Percentiles rank a stretch among this genome's conserved stretches.
These are phyloP conservation scores for Anomalospiza imberbis DNA, from an alignment of 2,797 vertebrate species.

Conservation along the genomic window DNA sequence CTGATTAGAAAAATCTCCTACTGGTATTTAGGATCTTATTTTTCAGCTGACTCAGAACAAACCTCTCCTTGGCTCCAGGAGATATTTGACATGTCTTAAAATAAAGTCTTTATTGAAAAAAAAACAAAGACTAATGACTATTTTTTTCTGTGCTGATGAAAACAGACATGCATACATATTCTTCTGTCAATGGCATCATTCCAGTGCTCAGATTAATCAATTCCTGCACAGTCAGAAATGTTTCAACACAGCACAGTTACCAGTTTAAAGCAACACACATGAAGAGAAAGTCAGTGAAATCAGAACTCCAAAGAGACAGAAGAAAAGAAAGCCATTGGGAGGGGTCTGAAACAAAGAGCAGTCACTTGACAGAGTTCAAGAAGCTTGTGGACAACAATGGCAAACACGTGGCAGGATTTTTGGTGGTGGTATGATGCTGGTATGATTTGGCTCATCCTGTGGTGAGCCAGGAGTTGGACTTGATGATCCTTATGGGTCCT, in stretches of 20 bases:
- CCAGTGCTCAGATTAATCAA: neutral
- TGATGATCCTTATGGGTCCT: neutral
- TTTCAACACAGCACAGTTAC: neutral
- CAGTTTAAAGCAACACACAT: neutral
- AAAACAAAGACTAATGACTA: neutral
- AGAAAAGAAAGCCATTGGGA: neutral
- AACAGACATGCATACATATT: neutral
- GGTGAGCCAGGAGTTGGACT: neutral
- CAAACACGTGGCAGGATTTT: neutral
- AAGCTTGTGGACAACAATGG: accelerated
- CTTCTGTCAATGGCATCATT: neutral
- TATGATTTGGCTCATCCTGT: too few species aligned
- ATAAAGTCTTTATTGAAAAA: neutral
- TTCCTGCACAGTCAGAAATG: neutral
- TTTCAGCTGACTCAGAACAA: neutral
- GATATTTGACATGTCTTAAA: neutral
- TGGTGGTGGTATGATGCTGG: neutral
- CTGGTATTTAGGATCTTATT: neutral
- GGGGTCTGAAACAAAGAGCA: neutral
- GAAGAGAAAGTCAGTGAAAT: neutral
- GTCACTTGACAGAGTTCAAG: neutral
- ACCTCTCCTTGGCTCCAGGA: neutral
- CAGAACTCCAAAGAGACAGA: neutral
- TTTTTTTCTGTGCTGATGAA: neutral
- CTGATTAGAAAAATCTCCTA: neutral